Evolutionary conservation across 2,113 vertebrate species (phyloP).

Genomic region (Machaerirhynchus nigripectus): DNA sequence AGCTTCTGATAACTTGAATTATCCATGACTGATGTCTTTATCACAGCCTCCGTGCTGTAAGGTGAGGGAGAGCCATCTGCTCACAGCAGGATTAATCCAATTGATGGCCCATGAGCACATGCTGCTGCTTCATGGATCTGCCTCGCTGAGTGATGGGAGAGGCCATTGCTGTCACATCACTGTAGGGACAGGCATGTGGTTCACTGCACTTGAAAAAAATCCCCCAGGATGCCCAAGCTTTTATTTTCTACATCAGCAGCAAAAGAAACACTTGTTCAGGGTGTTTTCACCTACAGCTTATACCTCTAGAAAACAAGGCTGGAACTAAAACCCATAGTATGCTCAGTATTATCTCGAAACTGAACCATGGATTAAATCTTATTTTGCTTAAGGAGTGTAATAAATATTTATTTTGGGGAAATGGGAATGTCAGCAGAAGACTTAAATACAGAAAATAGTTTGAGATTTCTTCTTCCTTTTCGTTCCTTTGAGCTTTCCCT

Average conservation of each 20-base stretch:
- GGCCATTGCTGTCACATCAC: background rate
- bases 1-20: background rate
- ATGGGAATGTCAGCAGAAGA: background rate
- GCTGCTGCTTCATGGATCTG: background rate
- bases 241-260: background rate
- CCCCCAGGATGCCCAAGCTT: background rate
- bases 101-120: background rate
- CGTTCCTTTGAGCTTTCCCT: conserved; percentile 31
- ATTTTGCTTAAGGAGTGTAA: background rate
- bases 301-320: background rate
- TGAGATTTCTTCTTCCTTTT: background rate
- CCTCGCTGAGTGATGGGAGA: background rate
- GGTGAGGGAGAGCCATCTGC: conserved; percentile 34
- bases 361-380: background rate
- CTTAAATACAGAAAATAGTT: background rate
- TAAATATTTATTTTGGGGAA: conserved; percentile 23
- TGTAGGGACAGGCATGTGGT: background rate
- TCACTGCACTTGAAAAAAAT: background rate
- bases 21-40: conserved; percentile 19
- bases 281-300: background rate
- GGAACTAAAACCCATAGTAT: background rate
- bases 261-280: background rate
- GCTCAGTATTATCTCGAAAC: background rate
- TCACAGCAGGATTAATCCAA: background rate
- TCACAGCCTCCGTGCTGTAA: background rate